These are phyloP conservation scores for Lepisosteus oculatus DNA, from an alignment of 2,113 vertebrate genomes.

Conservation along the genomic window DNA sequence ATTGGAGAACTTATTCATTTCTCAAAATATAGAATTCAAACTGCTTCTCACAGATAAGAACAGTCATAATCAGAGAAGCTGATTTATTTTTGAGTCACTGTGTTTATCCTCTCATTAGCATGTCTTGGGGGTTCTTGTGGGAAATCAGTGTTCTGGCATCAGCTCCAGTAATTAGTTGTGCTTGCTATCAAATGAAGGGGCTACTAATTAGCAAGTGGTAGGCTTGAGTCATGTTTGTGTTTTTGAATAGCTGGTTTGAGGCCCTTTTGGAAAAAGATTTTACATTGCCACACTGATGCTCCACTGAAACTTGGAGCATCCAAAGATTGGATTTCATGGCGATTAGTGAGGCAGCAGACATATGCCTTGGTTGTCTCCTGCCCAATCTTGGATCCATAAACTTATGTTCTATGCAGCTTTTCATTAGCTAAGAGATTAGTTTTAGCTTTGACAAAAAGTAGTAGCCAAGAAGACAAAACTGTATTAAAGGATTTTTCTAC, in stretches of 20 bases:
- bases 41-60: slow-evolving; percentile 33
- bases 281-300: not conserved
- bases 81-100: slow-evolving; percentile 26
- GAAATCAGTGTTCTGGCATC: slow-evolving; percentile 59
- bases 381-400: no score
- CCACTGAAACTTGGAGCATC: not conserved
- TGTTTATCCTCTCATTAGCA: slow-evolving; percentile 35
- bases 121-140: slow-evolving; percentile 47
- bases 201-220: slow-evolving; percentile 68
- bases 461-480: no score
- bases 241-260: slow-evolving; percentile 17
- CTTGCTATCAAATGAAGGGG: slow-evolving; percentile 69
- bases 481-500: no score
- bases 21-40: slow-evolving; percentile 1
- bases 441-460: no score
- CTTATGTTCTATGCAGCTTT: no score
- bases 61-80: slow-evolving; percentile 36
- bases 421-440: no score
- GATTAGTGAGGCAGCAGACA: no score
- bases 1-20: slow-evolving; percentile 36
- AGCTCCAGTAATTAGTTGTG: slow-evolving; percentile 73
- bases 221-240: slow-evolving; percentile 55
- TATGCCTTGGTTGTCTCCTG: no score
- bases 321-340: not conserved
- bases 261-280: no score